phyloP scores from a whole-genome alignment of 2,797 vertebrate genomes.

The Tadarida brasiliensis region DNA sequence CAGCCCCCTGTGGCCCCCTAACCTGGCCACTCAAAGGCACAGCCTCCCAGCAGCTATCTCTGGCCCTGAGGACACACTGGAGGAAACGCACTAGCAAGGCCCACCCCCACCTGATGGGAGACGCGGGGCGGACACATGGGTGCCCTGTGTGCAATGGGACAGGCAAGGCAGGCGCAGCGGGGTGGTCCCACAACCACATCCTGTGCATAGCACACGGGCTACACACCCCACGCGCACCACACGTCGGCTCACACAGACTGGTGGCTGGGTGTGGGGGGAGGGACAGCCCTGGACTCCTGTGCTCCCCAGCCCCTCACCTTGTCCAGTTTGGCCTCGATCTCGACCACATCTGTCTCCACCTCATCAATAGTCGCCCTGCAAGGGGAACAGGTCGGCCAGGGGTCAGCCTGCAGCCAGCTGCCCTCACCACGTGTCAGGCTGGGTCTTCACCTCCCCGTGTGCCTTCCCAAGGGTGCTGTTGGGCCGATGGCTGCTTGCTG shows the following conservation, averaged over 20 bases:
- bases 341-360: constrained; percentile 97
- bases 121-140: not conserved
- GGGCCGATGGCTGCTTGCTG: not conserved
- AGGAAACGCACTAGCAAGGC: not conserved
- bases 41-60: not conserved
- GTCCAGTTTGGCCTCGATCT: constrained; percentile 96
- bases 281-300: not conserved
- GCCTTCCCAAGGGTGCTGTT: not conserved
- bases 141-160: rapidly evolving
- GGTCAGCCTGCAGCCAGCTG: not conserved
- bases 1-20: not conserved
- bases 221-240: not conserved
- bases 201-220: not conserved
- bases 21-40: not conserved
- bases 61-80: not conserved
- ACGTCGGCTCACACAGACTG: not conserved
- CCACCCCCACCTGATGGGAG: not conserved
- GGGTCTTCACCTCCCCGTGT: rapidly evolving
- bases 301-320: constrained; percentile 90
- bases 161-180: not conserved
- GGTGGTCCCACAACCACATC: not conserved
- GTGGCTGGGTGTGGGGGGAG: not conserved
- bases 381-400: not conserved
- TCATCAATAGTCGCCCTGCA: constrained; percentile 96
- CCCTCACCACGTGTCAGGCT: not conserved